Base-by-base conservation (phyloP, 2,797 vertebrate genomes). In the Hippopotamyrus pictus region DNA sequence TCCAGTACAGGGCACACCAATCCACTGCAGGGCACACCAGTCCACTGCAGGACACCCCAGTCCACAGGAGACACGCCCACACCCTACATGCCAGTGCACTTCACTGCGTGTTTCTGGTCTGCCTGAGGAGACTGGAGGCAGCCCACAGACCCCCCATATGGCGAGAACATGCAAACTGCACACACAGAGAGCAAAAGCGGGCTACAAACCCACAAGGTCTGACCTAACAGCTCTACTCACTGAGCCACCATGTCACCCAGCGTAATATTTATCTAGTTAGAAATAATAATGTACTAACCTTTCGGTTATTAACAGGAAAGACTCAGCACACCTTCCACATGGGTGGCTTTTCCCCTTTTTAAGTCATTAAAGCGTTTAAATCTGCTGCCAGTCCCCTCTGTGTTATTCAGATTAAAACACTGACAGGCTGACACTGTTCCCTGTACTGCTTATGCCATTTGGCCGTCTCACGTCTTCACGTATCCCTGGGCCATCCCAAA, bases 361-460 rank as follows among this genome's bases (percentile, higher is more conserved):
- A 65, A 65, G 37, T 62, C 86, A 65, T 88, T 88, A 65, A 88
- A 88, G 33, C 41, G 2, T 69, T 51, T 51, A 73, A 88, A 76
- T 88, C 46, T 19, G 54, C 86, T 46, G 57, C 86, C 44, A 29
- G 29, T 33, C 8, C 19, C 48, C 29, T 51, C 46, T 22, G 19
- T 88, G 87, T 88, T 88, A 51, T 73, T 88, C 62, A 51, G 33
- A 69, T 88, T 88, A 73, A 88, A 88, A 88, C 29, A 88, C 59
- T 76, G 87, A 88, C n/a, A 41, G 33, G 59, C 41, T 88, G 87
- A 88, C 87, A 50, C 59, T 33, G 37, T 65, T 29, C 87, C 5
- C 14, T 22, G 50, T 9, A 46, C 69, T 82, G 88, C 29, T 51
- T 54, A 51, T 41, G n/a, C 17, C 87, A 73, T 53, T 37, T 69